Evolutionary conservation across 2,888 invertebrate genomes (phyloP).

Genomic region (Pomacea canaliculata): DNA sequence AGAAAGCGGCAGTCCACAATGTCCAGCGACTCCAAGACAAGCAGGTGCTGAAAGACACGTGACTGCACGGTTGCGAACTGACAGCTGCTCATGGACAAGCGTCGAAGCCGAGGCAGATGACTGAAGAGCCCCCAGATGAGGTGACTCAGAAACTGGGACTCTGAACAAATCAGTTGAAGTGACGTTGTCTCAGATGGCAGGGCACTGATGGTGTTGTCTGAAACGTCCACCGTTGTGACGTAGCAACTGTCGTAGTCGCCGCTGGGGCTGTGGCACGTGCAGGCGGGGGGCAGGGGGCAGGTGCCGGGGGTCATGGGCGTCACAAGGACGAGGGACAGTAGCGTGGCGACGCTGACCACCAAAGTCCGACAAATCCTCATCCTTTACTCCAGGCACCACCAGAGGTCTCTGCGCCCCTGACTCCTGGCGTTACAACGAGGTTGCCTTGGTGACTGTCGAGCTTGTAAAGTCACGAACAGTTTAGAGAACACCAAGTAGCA

Average conservation of each 20-base stretch:
- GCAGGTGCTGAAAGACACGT: background rate
- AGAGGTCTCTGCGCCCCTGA: too few species aligned
- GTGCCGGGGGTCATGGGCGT: too few species aligned
- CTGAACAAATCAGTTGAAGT: background rate
- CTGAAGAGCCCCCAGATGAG: background rate
- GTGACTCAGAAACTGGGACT: background rate
- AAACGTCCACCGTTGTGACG: background rate
- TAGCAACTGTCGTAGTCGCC: constrained; percentile 4
- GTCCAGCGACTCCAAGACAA: background rate
- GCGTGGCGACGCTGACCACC: too few species aligned
- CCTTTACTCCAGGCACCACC: too few species aligned
- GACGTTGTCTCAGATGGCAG: constrained; percentile 10
- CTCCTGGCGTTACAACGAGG: too few species aligned
- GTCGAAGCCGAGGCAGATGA: background rate
- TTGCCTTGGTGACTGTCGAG: too few species aligned
- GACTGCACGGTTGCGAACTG: background rate
- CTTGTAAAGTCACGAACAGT: too few species aligned
- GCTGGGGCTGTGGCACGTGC: too few species aligned
- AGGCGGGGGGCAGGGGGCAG: too few species aligned
- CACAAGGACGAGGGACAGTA: too few species aligned
- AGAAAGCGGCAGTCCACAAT: background rate
- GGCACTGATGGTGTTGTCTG: background rate
- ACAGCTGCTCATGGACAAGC: constrained; percentile 3
- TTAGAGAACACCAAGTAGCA: too few species aligned
- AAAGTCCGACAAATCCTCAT: too few species aligned